Evolutionary conservation across 2,888 invertebrate genomes (phyloP).

Genomic region (Cheilosia variabilis): DNA sequence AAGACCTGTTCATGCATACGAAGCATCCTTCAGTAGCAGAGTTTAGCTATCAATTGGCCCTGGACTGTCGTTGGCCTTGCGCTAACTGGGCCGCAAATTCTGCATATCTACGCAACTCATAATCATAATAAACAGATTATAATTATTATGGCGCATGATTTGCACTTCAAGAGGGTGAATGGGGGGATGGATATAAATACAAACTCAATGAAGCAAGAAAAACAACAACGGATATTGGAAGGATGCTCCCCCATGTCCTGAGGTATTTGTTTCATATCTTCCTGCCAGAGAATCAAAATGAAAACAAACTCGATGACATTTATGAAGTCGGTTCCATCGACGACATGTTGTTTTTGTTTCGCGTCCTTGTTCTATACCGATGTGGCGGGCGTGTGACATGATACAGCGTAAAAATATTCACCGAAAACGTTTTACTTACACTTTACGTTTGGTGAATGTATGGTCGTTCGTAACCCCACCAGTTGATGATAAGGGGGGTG

Average conservation of each 20-base stretch:
- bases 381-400: conserved; percentile 20
- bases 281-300: conserved; percentile 24
- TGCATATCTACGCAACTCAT: conserved; percentile 54
- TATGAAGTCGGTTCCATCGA: conserved; percentile 35
- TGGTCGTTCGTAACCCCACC: neutral
- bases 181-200: neutral
- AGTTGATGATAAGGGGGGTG: neutral
- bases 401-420: conserved; percentile 25
- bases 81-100: conserved; percentile 62
- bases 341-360: conserved; percentile 15
- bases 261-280: conserved; percentile 31
- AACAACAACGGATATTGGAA: conserved; percentile 34
- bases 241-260: conserved; percentile 31
- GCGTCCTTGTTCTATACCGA: conserved; percentile 32
- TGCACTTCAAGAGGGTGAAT: conserved; percentile 34
- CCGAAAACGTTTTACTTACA: conserved; percentile 52
- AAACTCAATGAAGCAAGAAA: conserved; percentile 12
- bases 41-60: conserved; percentile 19
- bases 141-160: conserved; percentile 57
- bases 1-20: conserved; percentile 38
- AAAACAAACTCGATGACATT: conserved; percentile 51
- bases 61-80: conserved; percentile 41
- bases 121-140: conserved; percentile 66
- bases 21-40: conserved; percentile 32
- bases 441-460: conserved; percentile 16